A percentile compares a stretch with the other conserved stretches of the same genome.
Evolutionary conservation across 2,797 vertebrate genomes (phyloP).

Genomic region (Myioborus miniatus): DNA sequence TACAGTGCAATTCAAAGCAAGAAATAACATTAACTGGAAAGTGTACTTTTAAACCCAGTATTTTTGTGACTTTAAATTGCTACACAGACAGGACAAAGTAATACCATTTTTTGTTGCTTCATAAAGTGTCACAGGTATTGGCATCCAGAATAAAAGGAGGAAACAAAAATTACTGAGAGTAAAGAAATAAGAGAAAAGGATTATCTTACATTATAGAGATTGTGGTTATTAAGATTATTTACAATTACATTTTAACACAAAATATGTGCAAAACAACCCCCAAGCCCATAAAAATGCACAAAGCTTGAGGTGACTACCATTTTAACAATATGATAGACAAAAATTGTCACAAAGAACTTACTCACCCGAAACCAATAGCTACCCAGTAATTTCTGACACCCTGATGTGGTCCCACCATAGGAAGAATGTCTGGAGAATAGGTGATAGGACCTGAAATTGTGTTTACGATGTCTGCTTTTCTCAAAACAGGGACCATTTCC

Average conservation of each 20-base stretch:
- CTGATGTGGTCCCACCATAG: slow-evolving; percentile 93
- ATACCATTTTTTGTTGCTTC: not conserved
- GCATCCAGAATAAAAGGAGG: not conserved
- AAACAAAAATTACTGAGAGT: not conserved
- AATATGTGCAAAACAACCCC: not conserved
- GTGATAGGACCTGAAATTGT: slow-evolving; percentile 94
- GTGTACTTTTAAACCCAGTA: not conserved
- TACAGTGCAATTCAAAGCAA: not conserved
- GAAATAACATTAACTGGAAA: not conserved
- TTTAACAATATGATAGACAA: not conserved
- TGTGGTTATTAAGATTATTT: not conserved
- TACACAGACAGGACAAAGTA: not conserved
- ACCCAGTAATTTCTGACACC: slow-evolving; percentile 94
- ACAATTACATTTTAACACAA: not conserved
- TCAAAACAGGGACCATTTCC: slow-evolving; percentile 94
- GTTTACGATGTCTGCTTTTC: slow-evolving; percentile 91
- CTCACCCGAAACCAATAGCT: slow-evolving; percentile 90
- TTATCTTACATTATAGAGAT: not conserved
- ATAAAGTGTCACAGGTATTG: not conserved
- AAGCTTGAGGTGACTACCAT: not conserved
- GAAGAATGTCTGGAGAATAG: slow-evolving; percentile 94
- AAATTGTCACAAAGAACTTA: not conserved
- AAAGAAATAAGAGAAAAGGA: not conserved
- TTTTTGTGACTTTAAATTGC: not conserved
- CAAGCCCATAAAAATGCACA: not conserved